Conservation (phyloP, 2,888 invertebrate species). For the Andrena marginata region DNA sequence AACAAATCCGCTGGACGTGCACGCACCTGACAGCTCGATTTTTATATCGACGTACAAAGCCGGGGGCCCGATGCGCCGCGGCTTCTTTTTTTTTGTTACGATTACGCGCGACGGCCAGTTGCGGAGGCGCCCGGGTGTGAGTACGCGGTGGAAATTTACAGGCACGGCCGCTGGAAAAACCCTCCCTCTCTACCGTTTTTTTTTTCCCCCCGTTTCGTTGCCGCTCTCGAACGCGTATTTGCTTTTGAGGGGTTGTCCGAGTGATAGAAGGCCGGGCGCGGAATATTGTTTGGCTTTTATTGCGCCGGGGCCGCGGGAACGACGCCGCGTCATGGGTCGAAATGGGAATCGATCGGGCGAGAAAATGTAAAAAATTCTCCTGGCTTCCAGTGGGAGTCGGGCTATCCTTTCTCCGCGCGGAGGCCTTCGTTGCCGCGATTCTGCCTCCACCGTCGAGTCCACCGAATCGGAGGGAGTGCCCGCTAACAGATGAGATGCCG, state of each 20-base stretch:
- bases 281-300: slow-evolving; percentile 56
- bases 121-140: slow-evolving; percentile 50
- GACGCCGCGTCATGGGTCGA: neutral
- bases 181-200: neutral
- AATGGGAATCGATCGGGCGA: slow-evolving; percentile 29
- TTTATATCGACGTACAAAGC: slow-evolving; percentile 61
- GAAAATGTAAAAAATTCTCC: slow-evolving; percentile 22
- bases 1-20: slow-evolving; percentile 66
- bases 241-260: slow-evolving; percentile 55
- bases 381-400: neutral
- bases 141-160: slow-evolving; percentile 44
- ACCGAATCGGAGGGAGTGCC: neutral
- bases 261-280: slow-evolving; percentile 51
- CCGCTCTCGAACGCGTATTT: slow-evolving; percentile 34
- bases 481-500: neutral
- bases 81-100: slow-evolving; percentile 61
- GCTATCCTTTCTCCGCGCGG: neutral
- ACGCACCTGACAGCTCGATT: slow-evolving; percentile 66
- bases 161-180: slow-evolving; percentile 28
- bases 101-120: slow-evolving; percentile 55
- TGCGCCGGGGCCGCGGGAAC: slow-evolving; percentile 23
- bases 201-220: neutral
- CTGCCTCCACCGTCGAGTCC: neutral
- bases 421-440: neutral
- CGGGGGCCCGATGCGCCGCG: slow-evolving; percentile 45